Conservation (phyloP, 1,140 invertebrate genomes). For the Brachionus koreanus region DNA sequence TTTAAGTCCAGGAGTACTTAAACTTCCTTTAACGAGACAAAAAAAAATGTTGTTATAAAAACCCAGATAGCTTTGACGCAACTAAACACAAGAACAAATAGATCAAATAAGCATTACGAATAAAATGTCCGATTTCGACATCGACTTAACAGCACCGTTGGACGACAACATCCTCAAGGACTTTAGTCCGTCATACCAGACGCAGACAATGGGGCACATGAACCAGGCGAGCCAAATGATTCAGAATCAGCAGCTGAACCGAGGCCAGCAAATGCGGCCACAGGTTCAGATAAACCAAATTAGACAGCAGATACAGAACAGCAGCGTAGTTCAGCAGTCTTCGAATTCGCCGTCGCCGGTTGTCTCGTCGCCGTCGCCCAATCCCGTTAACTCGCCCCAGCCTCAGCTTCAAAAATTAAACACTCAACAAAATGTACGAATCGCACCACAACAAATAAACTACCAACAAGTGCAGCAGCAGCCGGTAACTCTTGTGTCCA, state of each 20-base stretch:
- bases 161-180: conserved; percentile 39
- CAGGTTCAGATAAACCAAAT: conserved; percentile 26
- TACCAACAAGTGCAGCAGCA: neutral
- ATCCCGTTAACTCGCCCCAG: neutral
- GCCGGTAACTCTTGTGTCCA: conserved; percentile 11
- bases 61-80: neutral
- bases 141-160: conserved; percentile 26
- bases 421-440: conserved; percentile 2
- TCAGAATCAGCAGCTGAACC: neutral
- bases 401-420: neutral
- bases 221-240: neutral
- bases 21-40: neutral
- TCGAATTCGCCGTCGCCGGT: neutral
- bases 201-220: neutral
- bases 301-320: conserved; percentile 16
- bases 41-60: neutral
- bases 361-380: neutral
- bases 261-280: neutral
- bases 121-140: conserved; percentile 42
- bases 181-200: conserved; percentile 15
- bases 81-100: neutral
- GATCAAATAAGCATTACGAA: neutral
- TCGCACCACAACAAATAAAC: neutral
- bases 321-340: neutral
- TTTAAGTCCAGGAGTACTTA: conserved; percentile 6